Base-by-base conservation (phyloP, 1,140 invertebrate species). In the Atopsyche davidsoni region DNA sequence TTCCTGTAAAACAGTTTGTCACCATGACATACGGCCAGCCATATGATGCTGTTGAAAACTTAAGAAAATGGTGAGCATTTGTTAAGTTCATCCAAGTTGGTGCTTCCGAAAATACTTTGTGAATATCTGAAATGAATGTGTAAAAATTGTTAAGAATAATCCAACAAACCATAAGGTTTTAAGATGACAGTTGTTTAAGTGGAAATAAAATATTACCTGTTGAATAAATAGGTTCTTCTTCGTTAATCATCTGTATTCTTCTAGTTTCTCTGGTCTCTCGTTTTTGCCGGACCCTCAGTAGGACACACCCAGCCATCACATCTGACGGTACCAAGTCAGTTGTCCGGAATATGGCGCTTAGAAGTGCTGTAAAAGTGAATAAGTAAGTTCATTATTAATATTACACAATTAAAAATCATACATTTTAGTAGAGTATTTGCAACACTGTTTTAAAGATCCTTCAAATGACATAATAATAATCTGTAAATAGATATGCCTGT, bases 1-100 rank as follows among this genome's bases (percentile, higher is more conserved):
- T 76, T 3, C 86, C 86, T 4, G 81, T 84, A 50, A 80, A 82
- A 43, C 78, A 78, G 61, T 91, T 79, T 18, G 79, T 73, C 62
- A 87, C 89, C 58, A 93, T 68, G 54, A 87, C 88, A 58, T 87
- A 87, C n/a, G 89, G 84, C 89, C 91, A 95, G 1, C 91, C 89
- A 65, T 93, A 95, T n/a, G 82, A 81, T 1, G 86, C 85, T 59
- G 87, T 80, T 0, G 89, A 87, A 58, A 88, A 78, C 61, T 83
- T 79, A 46, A 92, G 70, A 59, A 85, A 91, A 66, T 92, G 82
- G 35, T 77, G 61, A 1, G 87, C 86, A 58, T 80, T 78, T 51
- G 84, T 79, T 35, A 89, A 62, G 55, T 82, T 87, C 85, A 91
- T 89, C 88, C 89, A 92, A 2, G 69, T 67, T 0, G 84, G 82